Base-by-base conservation (phyloP, 2,797 vertebrate species). In the Zalophus californianus region DNA sequence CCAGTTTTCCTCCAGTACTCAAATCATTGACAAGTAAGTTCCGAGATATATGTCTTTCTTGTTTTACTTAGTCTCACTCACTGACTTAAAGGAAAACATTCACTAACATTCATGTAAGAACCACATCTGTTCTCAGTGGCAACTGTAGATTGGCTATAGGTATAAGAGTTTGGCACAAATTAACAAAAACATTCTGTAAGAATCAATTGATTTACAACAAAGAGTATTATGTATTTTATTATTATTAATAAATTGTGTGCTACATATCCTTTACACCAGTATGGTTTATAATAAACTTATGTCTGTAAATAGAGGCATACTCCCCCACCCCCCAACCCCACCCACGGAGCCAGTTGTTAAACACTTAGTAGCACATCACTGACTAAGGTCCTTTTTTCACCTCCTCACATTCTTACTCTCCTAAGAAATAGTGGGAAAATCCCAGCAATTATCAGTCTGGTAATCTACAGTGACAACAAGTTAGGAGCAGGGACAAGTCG, bases 51-150 rank as follows among this genome's bases (percentile, higher is more conserved):
- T 12, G 38, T 54, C 44, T 60, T 70, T 91, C n/a, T 52, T 54
- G 3, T 78, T 84, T 96, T 83, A n/a, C 4, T 60, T 90, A 77
- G 35, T n/a, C 44, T 82, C 84, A 32, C 2, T 56, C 44, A 78
- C 84, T 87, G 50, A 68, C 60, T 84, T 94, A 82, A 77, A 77
- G 77, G 11, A 89, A 94, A 92, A 73, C 64, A 78, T 32, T 32
- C 25, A 48, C 11, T 50, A 56, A 64, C 29, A 78, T 84, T 66
- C 79, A 5, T 32, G 12, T 68, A 41, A 64, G 66, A 82, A 75
- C 32, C 72, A 8, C 29, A 72, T 77, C 48, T 13, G 48, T 90
- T 82, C 21, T 86, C 27, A 52, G 0, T 7, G 48, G 41, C 64
- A 90, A 25, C 41, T 27, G 52, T 14, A 77, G 25, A 86, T 86